phyloP scores from a whole-genome alignment of 2,113 vertebrate species.

The Mesembrinibis cayennensis region DNA sequence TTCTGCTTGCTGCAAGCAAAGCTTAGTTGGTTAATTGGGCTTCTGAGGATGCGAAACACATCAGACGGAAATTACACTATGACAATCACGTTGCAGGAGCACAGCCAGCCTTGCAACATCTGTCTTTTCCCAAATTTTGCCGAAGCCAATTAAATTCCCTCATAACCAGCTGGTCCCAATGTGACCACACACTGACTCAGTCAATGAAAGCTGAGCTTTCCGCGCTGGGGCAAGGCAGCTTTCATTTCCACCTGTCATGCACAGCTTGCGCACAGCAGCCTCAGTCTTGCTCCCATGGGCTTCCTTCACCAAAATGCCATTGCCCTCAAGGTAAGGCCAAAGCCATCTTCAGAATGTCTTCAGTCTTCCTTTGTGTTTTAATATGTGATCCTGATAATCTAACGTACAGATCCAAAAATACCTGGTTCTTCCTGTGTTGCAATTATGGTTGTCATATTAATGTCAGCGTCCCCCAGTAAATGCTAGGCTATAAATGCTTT shows the following conservation, averaged over 20 bases:
- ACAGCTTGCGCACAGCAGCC: accelerated
- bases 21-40: constrained; percentile 31
- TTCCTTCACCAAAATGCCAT: not conserved
- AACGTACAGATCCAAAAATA: not conserved
- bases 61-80: not conserved
- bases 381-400: not conserved
- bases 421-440: not conserved
- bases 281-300: not conserved
- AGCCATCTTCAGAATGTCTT: not conserved
- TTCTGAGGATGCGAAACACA: not conserved
- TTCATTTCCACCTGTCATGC: not conserved
- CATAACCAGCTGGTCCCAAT: constrained; percentile 20
- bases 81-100: not conserved
- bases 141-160: not conserved
- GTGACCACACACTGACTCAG: not conserved
- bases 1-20: not conserved
- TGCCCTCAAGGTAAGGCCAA: not conserved
- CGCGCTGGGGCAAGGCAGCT: not conserved
- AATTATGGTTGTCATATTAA: not conserved
- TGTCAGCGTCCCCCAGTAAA: not conserved
- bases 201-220: not conserved
- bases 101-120: constrained; percentile 36
- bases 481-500: not conserved
- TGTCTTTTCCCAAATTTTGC: constrained; percentile 46
- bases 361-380: not conserved